Evolutionary conservation across 2,113 vertebrate genomes (phyloP), one percentile per base, ranked within the genome.

Genomic region (Holacanthus passer): DNA sequence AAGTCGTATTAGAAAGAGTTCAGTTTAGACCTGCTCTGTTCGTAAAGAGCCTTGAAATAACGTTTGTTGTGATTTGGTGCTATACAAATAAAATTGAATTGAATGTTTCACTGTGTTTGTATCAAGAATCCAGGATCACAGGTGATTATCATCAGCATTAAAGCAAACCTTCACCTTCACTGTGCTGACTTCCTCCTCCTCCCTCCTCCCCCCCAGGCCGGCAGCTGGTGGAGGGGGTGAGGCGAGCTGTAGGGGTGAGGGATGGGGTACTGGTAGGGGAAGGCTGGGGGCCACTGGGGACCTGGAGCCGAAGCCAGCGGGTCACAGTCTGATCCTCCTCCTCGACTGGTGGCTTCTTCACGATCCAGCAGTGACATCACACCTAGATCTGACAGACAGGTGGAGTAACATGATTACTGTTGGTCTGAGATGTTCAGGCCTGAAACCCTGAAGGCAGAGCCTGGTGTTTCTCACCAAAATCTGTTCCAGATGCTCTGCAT

Each of bases 241-340:
- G 96, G 96, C 0, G 97, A 96, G 89, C 96, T 97, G 91, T 98
- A 97, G 64, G 97, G 98, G 87, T 97, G 97, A 69, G 97, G 97
- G 0, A 97, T 91, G 0, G 97, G 96, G 84, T 97, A 97, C 83
- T 97, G 97, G 87, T 97, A 97, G 0, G 97, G 97, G 88, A 97
- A 97, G 58, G 96, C 94, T 66, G 97, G 95, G 66, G 97, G 96
- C 97, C 97, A 97, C 45, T 48, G 3, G 96, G 96, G n/a, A 95
- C 96, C 70, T 2, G 68, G 8, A 0, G 96, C 96, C 47, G 95
- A 96, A 70, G 96, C 97, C 91, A 97, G 89, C 0, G 96, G 96
- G 91, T 99, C 96, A 88, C 96, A 96, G 84, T 98, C 96, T 0
- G 96, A 96, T 3, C 96, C 96, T 0, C 96, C 96, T 0, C 96